These are phyloP conservation scores for Homarus americanus DNA, from an alignment of 1,140 invertebrate species.

Conservation along the genomic window DNA sequence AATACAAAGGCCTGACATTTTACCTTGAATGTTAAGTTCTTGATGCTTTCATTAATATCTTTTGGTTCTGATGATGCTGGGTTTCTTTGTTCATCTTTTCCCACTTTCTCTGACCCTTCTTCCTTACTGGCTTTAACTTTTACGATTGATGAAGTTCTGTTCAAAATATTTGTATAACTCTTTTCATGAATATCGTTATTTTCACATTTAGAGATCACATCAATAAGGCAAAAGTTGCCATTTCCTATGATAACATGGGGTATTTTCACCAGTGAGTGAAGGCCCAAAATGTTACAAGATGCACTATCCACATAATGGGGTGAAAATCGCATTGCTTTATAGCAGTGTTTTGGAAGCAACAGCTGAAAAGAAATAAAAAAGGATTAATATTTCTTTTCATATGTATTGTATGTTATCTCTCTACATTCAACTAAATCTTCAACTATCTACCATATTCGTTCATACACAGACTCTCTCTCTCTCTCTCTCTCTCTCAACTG, in stretches of 20 bases:
- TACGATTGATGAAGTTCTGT: background rate
- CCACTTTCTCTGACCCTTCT: background rate
- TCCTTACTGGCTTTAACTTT: background rate
- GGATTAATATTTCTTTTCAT: background rate
- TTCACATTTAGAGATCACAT: constrained; percentile 6
- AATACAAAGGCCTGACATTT: too few relatives aligned
- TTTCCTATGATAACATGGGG: constrained; percentile 7
- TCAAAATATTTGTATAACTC: background rate
- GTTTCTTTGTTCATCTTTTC: background rate
- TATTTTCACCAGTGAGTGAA: constrained; percentile 21
- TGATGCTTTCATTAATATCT: constrained; percentile 8
- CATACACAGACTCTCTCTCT: too few relatives aligned
- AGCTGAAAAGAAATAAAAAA: constrained; percentile 31
- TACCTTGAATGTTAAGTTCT: constrained; percentile 30
- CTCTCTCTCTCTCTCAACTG: too few relatives aligned
- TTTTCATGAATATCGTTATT: background rate
- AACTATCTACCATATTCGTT: too few relatives aligned
- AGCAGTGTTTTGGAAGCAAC: constrained; percentile 49
- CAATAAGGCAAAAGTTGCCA: constrained; percentile 37
- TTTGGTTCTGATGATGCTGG: background rate
- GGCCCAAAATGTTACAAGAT: constrained; percentile 47
- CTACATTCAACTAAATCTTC: too few relatives aligned
- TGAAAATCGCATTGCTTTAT: constrained; percentile 39
- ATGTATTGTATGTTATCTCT: too few relatives aligned
- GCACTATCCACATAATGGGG: constrained; percentile 29